Conservation (phyloP, 2,113 vertebrate species). For the Motacilla alba region DNA sequence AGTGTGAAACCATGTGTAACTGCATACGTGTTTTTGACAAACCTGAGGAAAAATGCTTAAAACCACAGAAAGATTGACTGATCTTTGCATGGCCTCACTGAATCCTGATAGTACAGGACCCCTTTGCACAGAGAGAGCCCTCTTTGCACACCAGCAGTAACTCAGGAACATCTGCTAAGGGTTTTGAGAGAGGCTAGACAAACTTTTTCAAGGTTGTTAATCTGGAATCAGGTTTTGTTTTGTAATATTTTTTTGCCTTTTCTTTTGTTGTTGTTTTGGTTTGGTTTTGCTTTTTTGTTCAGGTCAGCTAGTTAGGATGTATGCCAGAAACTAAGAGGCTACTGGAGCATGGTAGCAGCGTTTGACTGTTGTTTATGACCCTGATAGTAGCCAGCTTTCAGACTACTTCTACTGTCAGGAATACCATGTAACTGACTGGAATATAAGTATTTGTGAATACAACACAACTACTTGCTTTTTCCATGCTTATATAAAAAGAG, state of each 20-base stretch:
- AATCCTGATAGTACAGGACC: background rate
- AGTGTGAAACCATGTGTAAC: background rate
- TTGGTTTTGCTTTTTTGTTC: background rate
- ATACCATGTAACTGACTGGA: background rate
- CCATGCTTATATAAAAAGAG: background rate
- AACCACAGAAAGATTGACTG: background rate
- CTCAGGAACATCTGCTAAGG: background rate
- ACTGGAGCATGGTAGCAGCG: background rate
- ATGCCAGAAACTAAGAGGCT: background rate
- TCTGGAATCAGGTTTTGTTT: background rate
- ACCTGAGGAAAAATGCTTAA: background rate
- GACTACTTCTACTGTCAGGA: background rate
- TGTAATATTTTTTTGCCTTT: background rate
- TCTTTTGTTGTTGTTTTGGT: background rate
- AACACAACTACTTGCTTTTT: background rate
- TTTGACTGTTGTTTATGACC: background rate
- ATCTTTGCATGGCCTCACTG: background rate
- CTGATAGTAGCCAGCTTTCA: background rate
- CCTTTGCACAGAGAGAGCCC: fast-evolving
- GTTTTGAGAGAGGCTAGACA: background rate
- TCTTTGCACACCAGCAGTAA: background rate
- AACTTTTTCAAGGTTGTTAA: background rate
- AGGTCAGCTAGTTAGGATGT: background rate
- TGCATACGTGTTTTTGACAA: background rate
- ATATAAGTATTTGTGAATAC: background rate